A percentile compares a stretch with the other conserved stretches of the same genome.
Conservation (phyloP, 2,797 vertebrate genomes). For the Molossus molossus region DNA sequence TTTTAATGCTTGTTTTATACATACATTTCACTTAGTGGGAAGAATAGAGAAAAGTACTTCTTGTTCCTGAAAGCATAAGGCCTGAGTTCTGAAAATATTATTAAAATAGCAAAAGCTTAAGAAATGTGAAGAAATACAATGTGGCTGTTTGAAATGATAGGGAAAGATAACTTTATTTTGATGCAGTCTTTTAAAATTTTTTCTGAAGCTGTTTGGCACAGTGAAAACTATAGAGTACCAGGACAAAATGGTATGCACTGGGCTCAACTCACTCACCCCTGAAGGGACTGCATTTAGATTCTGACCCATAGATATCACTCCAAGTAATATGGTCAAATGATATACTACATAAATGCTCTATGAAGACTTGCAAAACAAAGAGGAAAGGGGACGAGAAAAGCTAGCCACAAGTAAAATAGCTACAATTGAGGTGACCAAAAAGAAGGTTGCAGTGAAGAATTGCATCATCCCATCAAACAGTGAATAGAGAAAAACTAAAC, state of each 20-base stretch:
- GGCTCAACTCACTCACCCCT: not conserved
- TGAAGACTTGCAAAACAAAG: slow-evolving; percentile 12
- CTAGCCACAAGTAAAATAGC: not conserved
- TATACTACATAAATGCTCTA: not conserved
- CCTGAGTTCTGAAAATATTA: slow-evolving; percentile 28
- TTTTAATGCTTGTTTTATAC: not conserved
- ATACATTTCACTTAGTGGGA: not conserved
- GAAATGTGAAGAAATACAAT: not conserved
- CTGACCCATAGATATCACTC: not conserved
- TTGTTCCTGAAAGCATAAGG: not conserved
- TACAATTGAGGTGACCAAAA: not conserved
- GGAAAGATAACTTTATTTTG: not conserved
- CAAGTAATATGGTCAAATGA: not conserved
- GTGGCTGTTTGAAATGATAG: not conserved
- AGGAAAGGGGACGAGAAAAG: not conserved
- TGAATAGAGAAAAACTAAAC: not conserved
- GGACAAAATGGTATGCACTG: not conserved
- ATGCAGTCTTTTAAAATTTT: not conserved
- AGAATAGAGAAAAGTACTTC: slow-evolving; percentile 12
- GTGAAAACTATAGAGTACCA: not conserved
- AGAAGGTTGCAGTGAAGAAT: not conserved
- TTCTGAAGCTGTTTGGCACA: not conserved
- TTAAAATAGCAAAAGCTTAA: slow-evolving; percentile 47
- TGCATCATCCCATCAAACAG: not conserved
- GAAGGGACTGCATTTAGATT: not conserved